Percentiles rank a stretch among this genome's conserved stretches.
Evolutionary conservation across 2,113 vertebrate genomes (phyloP).

Genomic region (Clarias gariepinus): DNA sequence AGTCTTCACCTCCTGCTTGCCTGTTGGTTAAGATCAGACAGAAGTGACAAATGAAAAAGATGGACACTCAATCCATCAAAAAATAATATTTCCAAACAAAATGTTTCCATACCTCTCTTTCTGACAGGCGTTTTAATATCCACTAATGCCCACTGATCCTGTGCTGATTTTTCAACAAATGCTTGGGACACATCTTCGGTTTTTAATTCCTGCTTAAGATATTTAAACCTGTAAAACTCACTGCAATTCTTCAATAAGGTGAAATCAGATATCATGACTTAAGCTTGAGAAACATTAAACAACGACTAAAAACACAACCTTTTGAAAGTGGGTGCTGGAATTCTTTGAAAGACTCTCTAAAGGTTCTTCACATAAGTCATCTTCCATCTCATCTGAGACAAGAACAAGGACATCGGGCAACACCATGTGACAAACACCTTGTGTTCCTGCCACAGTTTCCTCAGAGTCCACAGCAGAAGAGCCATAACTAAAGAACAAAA

Average conservation of each 20-base stretch:
- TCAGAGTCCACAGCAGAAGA: background rate
- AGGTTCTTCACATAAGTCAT: background rate
- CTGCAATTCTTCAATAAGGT: background rate
- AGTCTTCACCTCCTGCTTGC: constrained; percentile 8
- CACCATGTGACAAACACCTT: constrained; percentile 20
- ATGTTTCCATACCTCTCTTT: constrained; percentile 17
- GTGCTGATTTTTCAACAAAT: background rate
- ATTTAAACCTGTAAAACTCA: background rate
- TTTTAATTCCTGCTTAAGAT: constrained; percentile 9
- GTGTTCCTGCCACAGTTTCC: background rate
- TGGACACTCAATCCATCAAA: too few species aligned
- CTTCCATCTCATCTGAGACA: constrained; percentile 28
- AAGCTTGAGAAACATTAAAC: background rate
- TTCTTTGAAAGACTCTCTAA: background rate
- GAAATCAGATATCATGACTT: background rate
- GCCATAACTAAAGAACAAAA: constrained; percentile 25
- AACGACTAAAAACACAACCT: background rate
- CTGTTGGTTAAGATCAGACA: background rate
- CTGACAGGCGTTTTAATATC: background rate
- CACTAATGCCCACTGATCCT: background rate
- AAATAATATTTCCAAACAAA: background rate
- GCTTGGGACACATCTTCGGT: background rate
- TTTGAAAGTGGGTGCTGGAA: background rate
- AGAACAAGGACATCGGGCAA: constrained; percentile 37
- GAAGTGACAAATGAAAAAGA: too few species aligned